Conservation (phyloP, 2,888 invertebrate species). For the Hymenopus coronatus region DNA sequence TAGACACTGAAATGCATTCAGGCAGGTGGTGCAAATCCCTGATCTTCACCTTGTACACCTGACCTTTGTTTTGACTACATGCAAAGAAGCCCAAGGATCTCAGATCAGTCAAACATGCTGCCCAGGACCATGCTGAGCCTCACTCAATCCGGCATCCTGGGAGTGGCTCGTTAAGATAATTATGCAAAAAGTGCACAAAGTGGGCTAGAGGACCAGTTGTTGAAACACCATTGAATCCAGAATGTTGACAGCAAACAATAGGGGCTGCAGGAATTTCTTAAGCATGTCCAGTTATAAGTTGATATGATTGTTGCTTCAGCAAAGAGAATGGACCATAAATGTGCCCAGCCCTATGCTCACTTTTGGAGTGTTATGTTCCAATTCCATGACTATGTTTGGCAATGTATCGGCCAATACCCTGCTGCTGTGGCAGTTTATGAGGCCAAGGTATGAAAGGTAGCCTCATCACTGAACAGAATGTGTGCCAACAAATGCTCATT, state of each 20-base stretch:
- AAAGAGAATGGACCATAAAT: not conserved
- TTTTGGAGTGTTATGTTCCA: too few relatives aligned
- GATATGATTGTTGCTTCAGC: not conserved
- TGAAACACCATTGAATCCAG: not conserved
- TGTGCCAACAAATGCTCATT: not conserved
- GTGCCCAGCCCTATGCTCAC: not conserved
- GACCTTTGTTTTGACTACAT: not conserved
- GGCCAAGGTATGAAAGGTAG: not conserved
- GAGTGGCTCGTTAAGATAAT: not conserved
- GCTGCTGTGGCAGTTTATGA: not conserved
- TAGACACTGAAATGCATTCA: not conserved
- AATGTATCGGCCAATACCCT: too few relatives aligned
- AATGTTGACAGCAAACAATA: not conserved
- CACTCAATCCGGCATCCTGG: too few relatives aligned
- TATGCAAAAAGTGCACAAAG: not conserved
- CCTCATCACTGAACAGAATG: not conserved
- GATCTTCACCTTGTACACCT: not conserved
- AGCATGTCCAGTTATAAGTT: not conserved
- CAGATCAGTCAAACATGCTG: not conserved
- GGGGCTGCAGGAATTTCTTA: not conserved
- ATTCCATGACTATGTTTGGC: not conserved
- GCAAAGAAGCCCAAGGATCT: not conserved
- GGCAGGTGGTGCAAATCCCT: not conserved
- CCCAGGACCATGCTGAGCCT: not conserved
- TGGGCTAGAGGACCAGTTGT: not conserved